Evolutionary conservation across 2,888 invertebrate species (phyloP).

Genomic region (Drosophila pullipes): DNA sequence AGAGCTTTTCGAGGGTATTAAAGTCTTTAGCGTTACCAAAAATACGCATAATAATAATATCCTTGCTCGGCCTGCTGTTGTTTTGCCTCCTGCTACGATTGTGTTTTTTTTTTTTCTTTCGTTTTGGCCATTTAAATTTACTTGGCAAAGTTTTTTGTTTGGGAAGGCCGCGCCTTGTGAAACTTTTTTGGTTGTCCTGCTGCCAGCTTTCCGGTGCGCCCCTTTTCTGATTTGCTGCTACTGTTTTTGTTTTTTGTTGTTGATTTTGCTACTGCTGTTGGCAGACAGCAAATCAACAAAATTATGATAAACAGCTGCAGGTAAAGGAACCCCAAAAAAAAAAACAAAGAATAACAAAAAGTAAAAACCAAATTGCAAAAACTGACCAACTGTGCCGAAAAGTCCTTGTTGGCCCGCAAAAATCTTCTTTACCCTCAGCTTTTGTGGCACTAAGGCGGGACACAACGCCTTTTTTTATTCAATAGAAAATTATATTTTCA

Average conservation of each 20-base stretch:
- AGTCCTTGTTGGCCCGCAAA: slow-evolving; percentile 21
- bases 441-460: slow-evolving; percentile 32
- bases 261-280: slow-evolving; percentile 56
- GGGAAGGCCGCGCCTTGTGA: slow-evolving; percentile 18
- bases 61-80: slow-evolving; percentile 29
- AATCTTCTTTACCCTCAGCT: background rate
- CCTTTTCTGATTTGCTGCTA: slow-evolving; percentile 49
- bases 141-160: slow-evolving; percentile 66
- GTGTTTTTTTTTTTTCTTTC: slow-evolving; percentile 32
- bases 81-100: slow-evolving; percentile 17
- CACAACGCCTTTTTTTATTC: slow-evolving; percentile 50
- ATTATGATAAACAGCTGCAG: slow-evolving; percentile 81
- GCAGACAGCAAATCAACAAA: slow-evolving; percentile 82
- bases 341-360: slow-evolving; percentile 20
- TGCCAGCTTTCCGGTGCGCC: slow-evolving; percentile 56
- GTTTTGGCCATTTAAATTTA: slow-evolving; percentile 70
- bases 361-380: slow-evolving; percentile 49
- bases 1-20: slow-evolving; percentile 47
- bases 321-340: slow-evolving; percentile 58
- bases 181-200: slow-evolving; percentile 47
- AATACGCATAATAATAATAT: slow-evolving; percentile 41
- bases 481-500: slow-evolving; percentile 58
- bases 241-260: background rate
- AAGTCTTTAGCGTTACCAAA: slow-evolving; percentile 45
- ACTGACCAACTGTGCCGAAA: slow-evolving; percentile 59